A percentile compares a stretch with the other conserved stretches of the same genome.
Evolutionary conservation across 2,113 vertebrate genomes (phyloP).

Genomic region (Crotophaga sulcirostris): DNA sequence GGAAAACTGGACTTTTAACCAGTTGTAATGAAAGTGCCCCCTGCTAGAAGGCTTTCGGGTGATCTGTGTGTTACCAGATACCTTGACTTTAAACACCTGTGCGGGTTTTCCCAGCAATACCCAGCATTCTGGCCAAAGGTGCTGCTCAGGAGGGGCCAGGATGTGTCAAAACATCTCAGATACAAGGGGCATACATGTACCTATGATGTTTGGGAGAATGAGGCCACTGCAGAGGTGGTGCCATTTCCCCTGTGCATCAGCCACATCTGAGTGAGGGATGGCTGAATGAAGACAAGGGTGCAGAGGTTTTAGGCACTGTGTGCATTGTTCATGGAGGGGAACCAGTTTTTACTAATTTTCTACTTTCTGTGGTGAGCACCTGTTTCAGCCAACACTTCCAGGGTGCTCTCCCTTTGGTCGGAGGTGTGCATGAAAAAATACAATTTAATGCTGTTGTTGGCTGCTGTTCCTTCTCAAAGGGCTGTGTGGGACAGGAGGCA

Average conservation of each 20-base stretch:
- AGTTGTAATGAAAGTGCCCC: rapidly evolving
- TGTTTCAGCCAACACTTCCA: background rate
- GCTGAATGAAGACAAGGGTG: background rate
- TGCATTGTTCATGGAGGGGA: background rate
- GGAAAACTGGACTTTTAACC: background rate
- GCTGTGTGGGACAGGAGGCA: background rate
- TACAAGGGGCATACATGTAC: rapidly evolving
- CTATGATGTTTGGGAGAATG: rapidly evolving
- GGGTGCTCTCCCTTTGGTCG: background rate
- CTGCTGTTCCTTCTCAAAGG: background rate
- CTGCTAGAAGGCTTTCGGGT: background rate
- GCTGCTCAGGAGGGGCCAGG: rapidly evolving
- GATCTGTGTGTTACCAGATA: background rate
- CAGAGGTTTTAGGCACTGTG: rapidly evolving
- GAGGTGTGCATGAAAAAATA: background rate
- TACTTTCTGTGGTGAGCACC: background rate
- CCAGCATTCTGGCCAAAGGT: rapidly evolving
- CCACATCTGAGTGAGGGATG: background rate
- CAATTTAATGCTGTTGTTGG: rapidly evolving
- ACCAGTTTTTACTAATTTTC: background rate
- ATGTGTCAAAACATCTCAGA: background rate
- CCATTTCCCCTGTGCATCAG: background rate
- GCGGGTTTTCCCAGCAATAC: background rate
- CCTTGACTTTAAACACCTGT: background rate
- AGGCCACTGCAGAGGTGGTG: background rate